Base-by-base conservation (phyloP, 2,888 invertebrate genomes). In the Caenorhabditis sp. region DNA sequence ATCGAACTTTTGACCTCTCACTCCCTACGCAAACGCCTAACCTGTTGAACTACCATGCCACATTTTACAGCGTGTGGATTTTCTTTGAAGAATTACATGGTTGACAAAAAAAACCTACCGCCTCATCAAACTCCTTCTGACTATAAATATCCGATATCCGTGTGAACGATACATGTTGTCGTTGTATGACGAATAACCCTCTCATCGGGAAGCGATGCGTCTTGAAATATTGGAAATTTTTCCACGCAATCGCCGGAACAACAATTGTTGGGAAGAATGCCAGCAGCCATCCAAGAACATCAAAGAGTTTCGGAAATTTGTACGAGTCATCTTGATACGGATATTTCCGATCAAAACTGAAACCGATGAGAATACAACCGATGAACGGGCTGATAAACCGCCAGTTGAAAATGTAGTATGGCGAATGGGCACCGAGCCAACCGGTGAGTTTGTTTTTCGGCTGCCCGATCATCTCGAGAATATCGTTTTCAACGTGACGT, bases 331-430 rank as follows among this genome's bases (percentile, higher is more conserved):
- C 53, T 14, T 50, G 1, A 23, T 21, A 59, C 6, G 62, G 62
- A 62, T 70, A 66, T 5, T 23, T 14, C 21, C 66, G 61, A 37
- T 31, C 31, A 8, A 58, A 54, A 0, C 58, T 53, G 1, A 70
- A 51, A 19, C 24, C 58, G 14, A 70, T 23, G 37, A 70, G 17
- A 31, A 70, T 19, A 8, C 62, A 1, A 1, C 65, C 72, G 26
- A 73, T 65, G 1, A 61, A 1, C 4, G 73, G 73, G 26, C 57
- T 24, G 19, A 73, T 60, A 12, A 26, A 26, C 54, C 49, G 24
- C 73, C 73, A 73, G 21, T 69, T 69, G 10, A 12, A n/a, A 6
- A 66, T 37, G 19, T 65, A 69, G 4, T 65, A 69, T n/a, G 57
- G 55, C 10, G 58, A 58, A n/a, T 21, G 37, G 19, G 58, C 27